Percentiles rank a stretch among this genome's conserved stretches.
phyloP scores from a whole-genome alignment of 92 coral and sea anemone species.

The Paramuricea clavata region DNA sequence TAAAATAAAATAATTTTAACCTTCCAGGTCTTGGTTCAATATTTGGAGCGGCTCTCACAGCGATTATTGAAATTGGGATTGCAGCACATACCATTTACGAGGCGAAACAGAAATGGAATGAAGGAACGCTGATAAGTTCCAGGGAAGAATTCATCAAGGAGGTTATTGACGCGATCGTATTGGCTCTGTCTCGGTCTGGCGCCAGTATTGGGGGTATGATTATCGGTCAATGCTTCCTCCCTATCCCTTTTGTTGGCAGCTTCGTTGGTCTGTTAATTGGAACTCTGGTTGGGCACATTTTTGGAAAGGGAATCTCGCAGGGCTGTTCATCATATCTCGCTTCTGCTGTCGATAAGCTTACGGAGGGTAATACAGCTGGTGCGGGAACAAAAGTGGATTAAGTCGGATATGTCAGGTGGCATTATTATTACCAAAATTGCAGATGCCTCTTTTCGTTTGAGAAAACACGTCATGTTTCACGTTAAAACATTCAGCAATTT shows the following conservation, averaged over 20 bases:
- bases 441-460: too few species aligned
- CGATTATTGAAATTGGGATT: background rate
- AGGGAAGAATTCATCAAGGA: constrained; percentile 3
- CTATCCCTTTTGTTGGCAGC: background rate
- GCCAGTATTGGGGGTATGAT: constrained; percentile 2
- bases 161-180: background rate
- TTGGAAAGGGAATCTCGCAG: background rate
- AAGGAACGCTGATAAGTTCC: background rate
- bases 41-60: background rate
- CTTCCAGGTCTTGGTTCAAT: background rate
- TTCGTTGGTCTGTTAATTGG: background rate
- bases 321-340: background rate
- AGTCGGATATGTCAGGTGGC: background rate
- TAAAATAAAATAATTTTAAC: too few species aligned
- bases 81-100: constrained; percentile 14
- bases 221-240: background rate
- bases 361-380: background rate
- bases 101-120: constrained; percentile 9
- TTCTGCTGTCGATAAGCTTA: background rate
- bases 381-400: background rate
- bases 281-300: background rate
- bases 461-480: too few species aligned
- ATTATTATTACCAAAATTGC: too few species aligned
- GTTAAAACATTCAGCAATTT: too few species aligned
- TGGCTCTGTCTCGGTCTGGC: background rate